Conservation (phyloP, 2,888 invertebrate genomes). For the Entomobrya proxima region DNA sequence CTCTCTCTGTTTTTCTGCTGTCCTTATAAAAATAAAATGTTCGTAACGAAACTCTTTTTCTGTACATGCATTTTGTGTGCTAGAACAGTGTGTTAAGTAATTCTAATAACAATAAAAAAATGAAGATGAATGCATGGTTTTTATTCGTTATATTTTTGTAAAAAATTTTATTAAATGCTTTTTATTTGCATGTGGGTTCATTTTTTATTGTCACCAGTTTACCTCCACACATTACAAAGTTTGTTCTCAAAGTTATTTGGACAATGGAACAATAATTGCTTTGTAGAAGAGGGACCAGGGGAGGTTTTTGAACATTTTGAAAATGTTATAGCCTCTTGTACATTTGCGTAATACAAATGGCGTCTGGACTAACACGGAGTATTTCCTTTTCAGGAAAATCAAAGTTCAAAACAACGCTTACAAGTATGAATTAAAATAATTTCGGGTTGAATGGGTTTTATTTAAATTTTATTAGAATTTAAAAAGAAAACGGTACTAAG, state of each 20-base stretch:
- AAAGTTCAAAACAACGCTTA: not conserved
- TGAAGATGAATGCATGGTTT: slow-evolving; percentile 16
- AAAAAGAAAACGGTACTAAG: too few species aligned
- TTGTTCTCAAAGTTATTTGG: not conserved
- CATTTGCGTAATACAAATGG: slow-evolving; percentile 4
- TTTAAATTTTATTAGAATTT: too few species aligned
- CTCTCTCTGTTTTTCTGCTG: not conserved
- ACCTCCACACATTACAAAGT: too few species aligned
- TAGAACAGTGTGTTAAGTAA: not conserved
- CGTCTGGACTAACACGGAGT: slow-evolving; percentile 1
- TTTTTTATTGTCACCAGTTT: slow-evolving; percentile 47
- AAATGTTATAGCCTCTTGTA: not conserved
- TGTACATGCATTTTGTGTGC: not conserved
- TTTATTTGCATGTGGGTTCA: slow-evolving; percentile 32
- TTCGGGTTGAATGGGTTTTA: too few species aligned
- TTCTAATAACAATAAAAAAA: not conserved
- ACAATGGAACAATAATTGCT: not conserved
- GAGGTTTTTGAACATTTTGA: slow-evolving; percentile 4
- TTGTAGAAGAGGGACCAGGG: slow-evolving; percentile 32
- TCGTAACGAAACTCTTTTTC: not conserved
- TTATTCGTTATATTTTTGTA: too few species aligned
- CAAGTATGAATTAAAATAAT: too few species aligned
- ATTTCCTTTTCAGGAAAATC: slow-evolving; percentile 6
- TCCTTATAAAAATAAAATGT: too few species aligned
- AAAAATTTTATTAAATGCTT: not conserved